These are phyloP conservation scores for Philereme transversata DNA, from an alignment of 2,888 invertebrate species.

Conservation along the genomic window DNA sequence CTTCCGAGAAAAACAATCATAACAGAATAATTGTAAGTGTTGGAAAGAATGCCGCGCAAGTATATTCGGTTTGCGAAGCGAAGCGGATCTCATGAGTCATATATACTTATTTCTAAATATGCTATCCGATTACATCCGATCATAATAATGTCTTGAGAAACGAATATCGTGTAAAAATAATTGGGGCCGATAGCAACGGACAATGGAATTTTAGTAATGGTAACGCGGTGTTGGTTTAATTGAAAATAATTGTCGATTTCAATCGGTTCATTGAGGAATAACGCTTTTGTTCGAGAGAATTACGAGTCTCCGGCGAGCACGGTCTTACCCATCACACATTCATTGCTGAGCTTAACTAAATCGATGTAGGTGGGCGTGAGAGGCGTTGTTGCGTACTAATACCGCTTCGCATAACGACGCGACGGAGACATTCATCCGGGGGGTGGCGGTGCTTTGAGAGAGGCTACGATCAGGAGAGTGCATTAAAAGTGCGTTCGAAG, in stretches of 20 bases:
- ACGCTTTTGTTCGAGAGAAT: conserved; percentile 72
- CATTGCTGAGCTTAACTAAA: conserved; percentile 68
- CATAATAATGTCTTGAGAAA: conserved; percentile 75
- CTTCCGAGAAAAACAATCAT: conserved; percentile 51
- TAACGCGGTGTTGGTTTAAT: conserved; percentile 72
- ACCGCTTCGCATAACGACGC: conserved; percentile 70
- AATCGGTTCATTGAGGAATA: conserved; percentile 75
- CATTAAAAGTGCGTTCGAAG: conserved; percentile 81
- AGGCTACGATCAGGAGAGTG: conserved; percentile 81
- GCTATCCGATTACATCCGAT: conserved; percentile 73
- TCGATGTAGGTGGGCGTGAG: conserved; percentile 57
- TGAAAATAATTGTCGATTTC: conserved; percentile 58
- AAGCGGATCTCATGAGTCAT: conserved; percentile 74
- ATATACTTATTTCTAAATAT: conserved; percentile 74
- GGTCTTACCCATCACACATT: conserved; percentile 48
- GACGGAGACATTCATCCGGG: conserved; percentile 63
- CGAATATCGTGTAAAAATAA: conserved; percentile 57
- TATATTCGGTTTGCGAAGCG: conserved; percentile 52
- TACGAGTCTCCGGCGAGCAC: conserved; percentile 51
- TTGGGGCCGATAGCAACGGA: conserved; percentile 65
- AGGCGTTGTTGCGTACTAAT: conserved; percentile 60
- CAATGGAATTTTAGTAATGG: conserved; percentile 78
- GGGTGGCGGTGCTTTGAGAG: conserved; percentile 82
- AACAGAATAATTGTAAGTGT: conserved; percentile 45
- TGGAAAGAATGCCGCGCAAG: conserved; percentile 49